Evolutionary conservation across 2,113 vertebrate genomes (phyloP).

Genomic region (Trichomycterus rosablanca): DNA sequence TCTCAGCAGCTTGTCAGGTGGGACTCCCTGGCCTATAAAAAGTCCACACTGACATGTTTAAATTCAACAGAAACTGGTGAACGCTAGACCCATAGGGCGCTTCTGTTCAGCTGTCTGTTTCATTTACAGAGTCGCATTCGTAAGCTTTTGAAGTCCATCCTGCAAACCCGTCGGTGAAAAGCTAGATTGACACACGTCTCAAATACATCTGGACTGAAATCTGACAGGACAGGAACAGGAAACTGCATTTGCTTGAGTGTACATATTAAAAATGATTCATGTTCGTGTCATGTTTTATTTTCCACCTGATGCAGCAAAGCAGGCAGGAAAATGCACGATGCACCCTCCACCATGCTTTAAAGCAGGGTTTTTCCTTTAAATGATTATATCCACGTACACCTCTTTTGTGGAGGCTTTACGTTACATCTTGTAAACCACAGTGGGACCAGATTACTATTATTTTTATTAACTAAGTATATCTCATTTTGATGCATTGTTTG

Average conservation of each 20-base stretch:
- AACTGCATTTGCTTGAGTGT: constrained; percentile 1
- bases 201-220: not conserved
- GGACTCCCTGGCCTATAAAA: constrained; percentile 21
- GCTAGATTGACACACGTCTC: not conserved
- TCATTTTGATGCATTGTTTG: too few species aligned
- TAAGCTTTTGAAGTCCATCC: not conserved
- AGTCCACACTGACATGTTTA: constrained; percentile 11
- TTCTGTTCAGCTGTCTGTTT: not conserved
- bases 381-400: too few species aligned
- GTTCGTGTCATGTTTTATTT: too few species aligned
- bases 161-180: not conserved
- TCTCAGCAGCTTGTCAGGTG: constrained; percentile 16
- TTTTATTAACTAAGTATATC: too few species aligned
- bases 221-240: not conserved
- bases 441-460: too few species aligned
- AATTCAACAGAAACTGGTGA: constrained; percentile 3
- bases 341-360: too few species aligned
- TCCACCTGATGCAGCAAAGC: too few species aligned
- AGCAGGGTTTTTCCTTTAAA: too few species aligned
- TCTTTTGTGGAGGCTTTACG: too few species aligned
- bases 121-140: not conserved
- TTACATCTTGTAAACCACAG: too few species aligned
- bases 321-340: too few species aligned
- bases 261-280: too few species aligned
- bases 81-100: constrained; percentile 5